Percentiles rank a stretch among this genome's conserved stretches.
Conservation (phyloP, 1,140 invertebrate species). For the Dufourea novaeangliae region DNA sequence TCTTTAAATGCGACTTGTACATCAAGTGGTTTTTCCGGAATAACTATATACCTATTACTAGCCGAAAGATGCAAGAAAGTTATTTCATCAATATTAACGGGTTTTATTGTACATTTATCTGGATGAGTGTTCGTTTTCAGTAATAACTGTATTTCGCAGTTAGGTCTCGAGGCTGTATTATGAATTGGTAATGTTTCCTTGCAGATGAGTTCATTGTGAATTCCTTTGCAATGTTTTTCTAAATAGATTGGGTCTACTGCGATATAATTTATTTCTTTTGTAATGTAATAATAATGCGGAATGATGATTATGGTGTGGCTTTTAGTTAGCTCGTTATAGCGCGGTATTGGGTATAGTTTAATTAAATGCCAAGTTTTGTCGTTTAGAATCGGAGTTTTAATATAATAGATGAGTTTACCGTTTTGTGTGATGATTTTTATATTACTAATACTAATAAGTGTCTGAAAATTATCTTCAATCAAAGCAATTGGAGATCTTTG, state of each 20-base stretch:
- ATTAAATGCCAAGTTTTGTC: too few species aligned
- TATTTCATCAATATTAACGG: constrained; percentile 10
- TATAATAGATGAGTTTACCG: neutral
- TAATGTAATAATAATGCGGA: constrained; percentile 6
- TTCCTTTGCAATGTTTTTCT: neutral
- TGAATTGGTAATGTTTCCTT: too few species aligned
- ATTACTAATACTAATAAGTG: constrained; percentile 7
- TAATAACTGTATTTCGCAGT: neutral
- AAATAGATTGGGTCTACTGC: neutral
- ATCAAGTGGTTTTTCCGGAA: too few species aligned
- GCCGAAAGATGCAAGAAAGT: neutral
- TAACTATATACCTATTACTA: too few species aligned
- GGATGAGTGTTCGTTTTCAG: neutral
- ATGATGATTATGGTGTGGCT: neutral
- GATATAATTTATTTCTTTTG: neutral
- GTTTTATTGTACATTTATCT: neutral
- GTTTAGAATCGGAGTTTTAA: too few species aligned
- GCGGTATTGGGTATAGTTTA: too few species aligned
- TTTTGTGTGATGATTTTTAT: neutral
- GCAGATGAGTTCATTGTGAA: neutral
- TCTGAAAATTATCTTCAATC: constrained; percentile 3
- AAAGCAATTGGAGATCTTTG: neutral
- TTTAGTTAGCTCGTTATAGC: neutral
- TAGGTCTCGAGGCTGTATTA: too few species aligned
- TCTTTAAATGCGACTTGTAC: too few species aligned